Conservation (phyloP, 92 coral and sea anemone species). For the Pocillopora grandis region DNA sequence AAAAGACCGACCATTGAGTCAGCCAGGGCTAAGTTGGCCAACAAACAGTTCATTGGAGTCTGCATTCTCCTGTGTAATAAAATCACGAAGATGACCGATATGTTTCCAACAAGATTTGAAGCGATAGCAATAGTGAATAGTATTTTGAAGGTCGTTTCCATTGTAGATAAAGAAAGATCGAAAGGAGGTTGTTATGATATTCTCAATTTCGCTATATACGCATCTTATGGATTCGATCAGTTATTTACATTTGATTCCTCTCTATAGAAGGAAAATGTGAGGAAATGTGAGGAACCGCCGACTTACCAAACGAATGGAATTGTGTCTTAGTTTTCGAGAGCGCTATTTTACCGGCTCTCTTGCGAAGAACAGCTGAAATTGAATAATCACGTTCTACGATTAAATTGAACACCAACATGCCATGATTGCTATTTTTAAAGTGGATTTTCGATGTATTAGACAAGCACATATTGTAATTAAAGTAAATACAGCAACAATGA, state of each 20-base stretch:
- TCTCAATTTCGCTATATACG: no score
- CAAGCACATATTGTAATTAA: not conserved
- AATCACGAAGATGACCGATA: not conserved
- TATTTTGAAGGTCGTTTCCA: conserved; percentile 2
- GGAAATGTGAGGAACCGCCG: not conserved
- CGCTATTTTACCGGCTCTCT: not conserved
- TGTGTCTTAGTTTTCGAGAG: not conserved
- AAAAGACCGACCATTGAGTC: conserved; percentile 3
- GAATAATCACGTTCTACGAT: not conserved
- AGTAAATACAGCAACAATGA: no score
- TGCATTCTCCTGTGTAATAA: not conserved
- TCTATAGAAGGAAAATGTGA: not conserved
- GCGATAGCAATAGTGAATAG: not conserved
- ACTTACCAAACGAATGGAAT: not conserved
- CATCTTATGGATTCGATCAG: no score
- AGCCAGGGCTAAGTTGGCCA: conserved; percentile 10
- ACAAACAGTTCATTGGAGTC: conserved; percentile 20
- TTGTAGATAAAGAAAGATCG: not conserved
- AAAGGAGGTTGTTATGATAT: no score
- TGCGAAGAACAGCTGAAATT: not conserved
- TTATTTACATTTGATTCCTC: no score
- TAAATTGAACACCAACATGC: not conserved
- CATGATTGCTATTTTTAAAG: not conserved
- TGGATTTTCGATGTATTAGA: not conserved
- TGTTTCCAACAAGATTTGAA: conserved; percentile 2